Base-by-base conservation (phyloP, 1,140 invertebrate species). In the Trichonephila inaurata region DNA sequence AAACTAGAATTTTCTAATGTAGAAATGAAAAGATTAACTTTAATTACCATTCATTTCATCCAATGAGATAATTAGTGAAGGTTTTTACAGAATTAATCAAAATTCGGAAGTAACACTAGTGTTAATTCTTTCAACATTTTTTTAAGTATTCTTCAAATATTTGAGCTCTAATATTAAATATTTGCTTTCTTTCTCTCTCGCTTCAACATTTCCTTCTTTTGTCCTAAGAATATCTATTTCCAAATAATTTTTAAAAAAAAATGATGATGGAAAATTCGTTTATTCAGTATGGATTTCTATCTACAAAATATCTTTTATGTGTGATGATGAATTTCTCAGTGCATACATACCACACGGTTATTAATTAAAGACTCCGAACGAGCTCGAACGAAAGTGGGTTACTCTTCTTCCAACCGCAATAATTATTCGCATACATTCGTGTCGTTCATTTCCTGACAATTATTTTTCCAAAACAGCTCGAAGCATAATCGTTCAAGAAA, bases 401-500 rank as follows among this genome's bases (percentile, higher is more conserved):
- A 40, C 33, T 77, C 16, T 19, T 77, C 14, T 18, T 28, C 2
- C 24, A 77, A 19, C 12, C 28, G 14, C 72, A 24, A 77, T 18
- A 16, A 12, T 33, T 66, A 24, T 21, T 66, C 12, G 6, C 14
- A 18, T 7, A 18, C 12, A 40, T 14, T 77, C 6, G 14, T 10
- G 69, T 19, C 33, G 7, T 77, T 77, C 18, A 33, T 40, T 77
- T 5, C 28, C 18, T 33, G 2, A 18, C 16, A 77, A 77, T 77
- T 16, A 77, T 77, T 77, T 77, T 33, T 33, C 14, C 14, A 4
- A 77, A 77, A 77, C 18, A 40, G 14, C 69, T 40, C 69, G 28
- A 85, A 60, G 60, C 5, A 21, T 64, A 64, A 40, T 88, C 60
- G n/a, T 33, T 64, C 24, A 64, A 64, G 40, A 89, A 89, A 72